Evolutionary conservation across 2,113 vertebrate genomes (phyloP).

Genomic region (Tenrec ecaudatus): DNA sequence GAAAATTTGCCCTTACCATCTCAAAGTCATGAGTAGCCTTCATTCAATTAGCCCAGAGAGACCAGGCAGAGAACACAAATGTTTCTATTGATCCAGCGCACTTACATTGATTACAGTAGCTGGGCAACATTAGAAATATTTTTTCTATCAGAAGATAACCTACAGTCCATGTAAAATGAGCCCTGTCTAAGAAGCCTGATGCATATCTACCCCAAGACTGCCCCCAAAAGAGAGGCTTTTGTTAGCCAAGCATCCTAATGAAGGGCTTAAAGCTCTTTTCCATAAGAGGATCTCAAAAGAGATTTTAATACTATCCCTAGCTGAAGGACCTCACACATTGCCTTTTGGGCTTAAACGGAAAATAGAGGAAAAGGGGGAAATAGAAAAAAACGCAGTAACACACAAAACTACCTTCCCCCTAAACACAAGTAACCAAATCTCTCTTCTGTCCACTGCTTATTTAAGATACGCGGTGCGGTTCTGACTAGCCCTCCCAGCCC

Average conservation of each 20-base stretch:
- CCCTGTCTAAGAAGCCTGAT: constrained; percentile 23
- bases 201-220: constrained; percentile 50
- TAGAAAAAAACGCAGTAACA: no score
- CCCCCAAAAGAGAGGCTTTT: constrained; percentile 54
- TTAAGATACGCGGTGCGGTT: constrained; percentile 57
- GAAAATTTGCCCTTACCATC: constrained; percentile 2
- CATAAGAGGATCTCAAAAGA: constrained; percentile 75
- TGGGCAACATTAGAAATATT: constrained; percentile 51
- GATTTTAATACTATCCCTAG: constrained; percentile 61
- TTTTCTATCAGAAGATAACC: constrained; percentile 43
- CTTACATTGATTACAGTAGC: background rate
- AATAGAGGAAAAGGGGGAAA: background rate
- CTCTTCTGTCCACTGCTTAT: constrained; percentile 24
- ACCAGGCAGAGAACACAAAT: constrained; percentile 59
- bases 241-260: constrained; percentile 61
- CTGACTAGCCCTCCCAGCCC: constrained; percentile 67
- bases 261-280: constrained; percentile 57
- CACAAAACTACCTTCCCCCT: constrained; percentile 9
- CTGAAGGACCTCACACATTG: constrained; percentile 59
- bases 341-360: constrained; percentile 59
- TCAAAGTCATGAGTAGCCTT: constrained; percentile 22
- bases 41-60: constrained; percentile 30
- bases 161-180: constrained; percentile 23
- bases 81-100: constrained; percentile 17
- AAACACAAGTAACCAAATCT: constrained; percentile 53